Conservation (phyloP, 2,113 vertebrate genomes). For the Sterrhoptilus dennistouni region DNA sequence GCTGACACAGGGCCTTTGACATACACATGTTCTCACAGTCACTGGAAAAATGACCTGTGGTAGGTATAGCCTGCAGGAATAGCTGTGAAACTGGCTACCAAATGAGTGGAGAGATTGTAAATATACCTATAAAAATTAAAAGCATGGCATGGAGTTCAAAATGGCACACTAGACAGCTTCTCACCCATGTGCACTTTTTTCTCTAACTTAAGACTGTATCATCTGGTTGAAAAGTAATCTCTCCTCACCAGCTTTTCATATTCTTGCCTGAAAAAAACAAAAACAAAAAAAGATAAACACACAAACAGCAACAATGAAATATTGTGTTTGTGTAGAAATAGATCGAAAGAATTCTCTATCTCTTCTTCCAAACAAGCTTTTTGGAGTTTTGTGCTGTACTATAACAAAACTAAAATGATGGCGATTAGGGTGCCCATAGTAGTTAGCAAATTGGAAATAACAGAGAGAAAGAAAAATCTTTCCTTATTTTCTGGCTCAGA, state of each 20-base stretch:
- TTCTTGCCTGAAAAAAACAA: background rate
- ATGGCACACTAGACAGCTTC: background rate
- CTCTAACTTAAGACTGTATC: background rate
- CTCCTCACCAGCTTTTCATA: background rate
- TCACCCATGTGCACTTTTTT: background rate
- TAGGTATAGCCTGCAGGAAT: background rate
- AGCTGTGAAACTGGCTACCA: background rate
- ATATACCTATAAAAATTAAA: background rate
- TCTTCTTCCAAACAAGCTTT: background rate
- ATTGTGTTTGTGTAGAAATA: background rate
- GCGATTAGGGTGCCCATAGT: background rate
- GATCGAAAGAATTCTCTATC: background rate
- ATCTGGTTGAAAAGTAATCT: background rate
- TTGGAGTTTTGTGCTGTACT: background rate
- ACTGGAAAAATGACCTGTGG: background rate
- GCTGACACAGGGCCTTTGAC: background rate
- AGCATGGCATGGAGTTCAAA: background rate
- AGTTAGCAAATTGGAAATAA: background rate
- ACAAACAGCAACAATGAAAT: background rate
- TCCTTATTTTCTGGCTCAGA: background rate
- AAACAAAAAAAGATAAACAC: background rate
- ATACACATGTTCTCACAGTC: rapidly evolving
- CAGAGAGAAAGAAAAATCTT: background rate
- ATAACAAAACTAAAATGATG: background rate
- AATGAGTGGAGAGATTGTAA: background rate